Evolutionary conservation across 2,113 vertebrate species (phyloP), one percentile per base, ranked within the genome.

Genomic region (Catharus bicknelli): DNA sequence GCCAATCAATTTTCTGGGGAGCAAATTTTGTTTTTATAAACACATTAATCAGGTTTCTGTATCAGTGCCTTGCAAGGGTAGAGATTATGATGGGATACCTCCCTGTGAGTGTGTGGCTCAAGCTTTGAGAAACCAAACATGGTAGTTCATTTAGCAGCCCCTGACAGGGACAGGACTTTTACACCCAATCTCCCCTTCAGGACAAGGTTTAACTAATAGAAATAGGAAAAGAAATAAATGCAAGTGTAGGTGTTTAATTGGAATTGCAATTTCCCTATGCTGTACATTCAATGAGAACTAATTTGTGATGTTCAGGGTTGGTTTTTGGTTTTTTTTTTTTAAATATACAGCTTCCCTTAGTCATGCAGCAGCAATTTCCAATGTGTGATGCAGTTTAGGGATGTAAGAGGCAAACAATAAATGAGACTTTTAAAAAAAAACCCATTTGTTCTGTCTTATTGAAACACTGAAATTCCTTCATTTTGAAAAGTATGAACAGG

Each of bases 361-460:
- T 91, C 10, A 57, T 73, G 66, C 80, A 90, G 62, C 89, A 89
- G 83, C 77, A 42, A 22, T 89, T 92, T 86, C 88, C 61, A 58
- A 3, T 86, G 69, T 93, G 47, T 87, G 67, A 43, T 40, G 40
- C 87, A 62, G 87, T 76, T 81, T 87, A 92, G 94, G 89, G 93
- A 69, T 54, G 47, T n/a, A 87, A 67, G 59, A 95, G 91, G 89
- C 89, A 51, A 95, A 94, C 81, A 96, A 95, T 96, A 96, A 96
- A 96, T 77, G 38, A 94, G 77, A 92, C 86, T 93, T 96, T 58
- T 55, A 81, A 95, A 95, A 90, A 70, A 86, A 69, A 25, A 10
- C 25, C 4, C 13, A 21, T 55, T 93, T 89, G 89, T 79, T 87
- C 59, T 92, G 74, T 79, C 38, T 96, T 95, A 69, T 40, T 95